phyloP scores from a whole-genome alignment of 2,113 vertebrate genomes.

The Triplophysa rosa region DNA sequence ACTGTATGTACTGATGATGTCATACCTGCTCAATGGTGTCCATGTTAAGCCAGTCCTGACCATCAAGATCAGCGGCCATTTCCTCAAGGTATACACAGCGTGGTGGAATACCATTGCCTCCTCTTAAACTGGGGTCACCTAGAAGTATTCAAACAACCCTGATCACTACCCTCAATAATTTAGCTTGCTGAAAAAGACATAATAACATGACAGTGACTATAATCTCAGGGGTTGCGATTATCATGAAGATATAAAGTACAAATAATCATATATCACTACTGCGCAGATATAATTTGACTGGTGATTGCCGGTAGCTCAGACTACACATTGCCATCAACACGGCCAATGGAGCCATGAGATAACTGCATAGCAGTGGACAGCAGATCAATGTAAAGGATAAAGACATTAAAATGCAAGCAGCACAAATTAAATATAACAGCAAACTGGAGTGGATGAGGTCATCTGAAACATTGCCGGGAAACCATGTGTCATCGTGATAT shows the following conservation, averaged over 20 bases:
- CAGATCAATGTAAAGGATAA: neutral
- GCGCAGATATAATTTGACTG: neutral
- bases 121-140: conserved; percentile 93
- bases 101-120: conserved; percentile 91
- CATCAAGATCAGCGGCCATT: conserved; percentile 90
- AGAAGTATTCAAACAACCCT: neutral
- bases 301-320: neutral
- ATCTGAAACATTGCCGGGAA: conserved; percentile 28
- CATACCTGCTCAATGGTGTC: conserved; percentile 92
- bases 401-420: conserved; percentile 1
- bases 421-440: conserved; percentile 17
- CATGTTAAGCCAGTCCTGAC: conserved; percentile 99
- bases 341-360: neutral
- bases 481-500: neutral
- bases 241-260: neutral
- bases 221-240: neutral
- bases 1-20: neutral
- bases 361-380: neutral
- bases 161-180: neutral
- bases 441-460: conserved; percentile 21
- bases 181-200: neutral
- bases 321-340: neutral
- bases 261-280: neutral
- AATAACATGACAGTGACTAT: neutral
- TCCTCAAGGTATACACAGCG: conserved; percentile 95